Percentiles rank a stretch among this genome's conserved stretches.
Conservation (phyloP, 2,113 vertebrate species). For the Rhinichthys klamathensis region DNA sequence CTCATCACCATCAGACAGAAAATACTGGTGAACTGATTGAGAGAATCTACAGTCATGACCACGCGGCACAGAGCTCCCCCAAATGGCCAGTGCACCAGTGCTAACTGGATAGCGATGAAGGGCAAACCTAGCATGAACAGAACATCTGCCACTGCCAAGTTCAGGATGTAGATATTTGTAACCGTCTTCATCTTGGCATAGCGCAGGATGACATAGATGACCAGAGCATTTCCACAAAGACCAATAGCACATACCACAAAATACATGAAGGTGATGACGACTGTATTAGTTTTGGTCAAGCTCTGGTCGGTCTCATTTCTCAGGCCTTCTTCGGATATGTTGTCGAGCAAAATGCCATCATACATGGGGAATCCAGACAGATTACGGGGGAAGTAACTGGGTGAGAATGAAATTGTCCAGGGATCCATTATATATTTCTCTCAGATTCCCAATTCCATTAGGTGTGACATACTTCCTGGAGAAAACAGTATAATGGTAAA, state of each 20-base stretch:
- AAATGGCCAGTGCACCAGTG: conserved; percentile 96
- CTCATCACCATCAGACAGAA: conserved; percentile 99
- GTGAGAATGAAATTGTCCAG: conserved; percentile 70
- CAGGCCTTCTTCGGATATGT: conserved; percentile 68
- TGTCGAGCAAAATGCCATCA: conserved; percentile 73
- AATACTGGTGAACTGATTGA: conserved; percentile 98
- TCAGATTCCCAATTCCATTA: conserved; percentile 25
- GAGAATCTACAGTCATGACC: conserved; percentile 93
- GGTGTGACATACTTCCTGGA: conserved; percentile 63
- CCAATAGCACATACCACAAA: conserved; percentile 91
- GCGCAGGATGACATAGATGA: conserved; percentile 96
- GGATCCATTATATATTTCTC: conserved; percentile 68
- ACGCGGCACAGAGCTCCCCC: conserved; percentile 90
- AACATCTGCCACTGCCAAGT: conserved; percentile 93
- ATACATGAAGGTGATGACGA: conserved; percentile 92
- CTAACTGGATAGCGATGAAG: conserved; percentile 93
- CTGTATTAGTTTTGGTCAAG: conserved; percentile 86
- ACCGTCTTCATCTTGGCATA: conserved; percentile 99
- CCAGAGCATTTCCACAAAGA: conserved; percentile 89
- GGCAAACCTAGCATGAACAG: conserved; percentile 96
- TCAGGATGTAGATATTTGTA: conserved; percentile 98
- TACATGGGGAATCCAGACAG: conserved; percentile 75
- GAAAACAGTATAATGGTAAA: conserved; percentile 34
- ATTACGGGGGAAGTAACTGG: conserved; percentile 77
- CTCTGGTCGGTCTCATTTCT: conserved; percentile 76